Evolutionary conservation across 1,140 invertebrate species (phyloP), one percentile per base, ranked within the genome.

Genomic region (Pseudomyrmex cubaensis): DNA sequence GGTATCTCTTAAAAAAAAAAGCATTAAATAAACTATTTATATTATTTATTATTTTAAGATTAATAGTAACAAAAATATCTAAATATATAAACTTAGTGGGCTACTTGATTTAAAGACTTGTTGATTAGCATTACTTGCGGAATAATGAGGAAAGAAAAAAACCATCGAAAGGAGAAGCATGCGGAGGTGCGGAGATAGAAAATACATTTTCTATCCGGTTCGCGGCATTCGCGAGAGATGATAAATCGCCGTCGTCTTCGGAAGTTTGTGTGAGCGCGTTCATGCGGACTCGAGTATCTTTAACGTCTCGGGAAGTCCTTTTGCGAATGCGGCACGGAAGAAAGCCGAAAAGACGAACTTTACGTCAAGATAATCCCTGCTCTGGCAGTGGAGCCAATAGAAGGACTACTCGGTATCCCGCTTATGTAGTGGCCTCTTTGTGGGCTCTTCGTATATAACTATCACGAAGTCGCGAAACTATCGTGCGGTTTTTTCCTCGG

Each of bases 171-270:
- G 35, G 44, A 50, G 44, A 69, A 69, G 35, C 35, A 35, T 46
- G 22, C 48, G 35, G 48, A 67, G 17, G 50, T 44, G 52, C 64
- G 83, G 48, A 62, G 84, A 82, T 82, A 72, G 66, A 90, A 84
- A 89, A 90, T 85, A 84, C 86, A 69, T 85, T 86, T 84, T 86
- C 76, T 75, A 73, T 83, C 69, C 84, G 74, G 57, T 13, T 48
- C 82, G 83, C 61, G 66, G 84, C 76, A 67, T 90, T 70, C 82
- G 67, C 57, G 59, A 84, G 35, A 80, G 84, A 93, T 94, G 93
- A 93, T 93, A 93, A 94, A 94, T 94, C 87, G 91, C 88, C 83
- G 83, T 90, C 82, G 83, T 90, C 73, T 64, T 78, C 25, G 13
- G 17, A n/a, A 63, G 76, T 63, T 35, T n/a, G 70, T 76, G 70